These are phyloP conservation scores for Stigmatopora argus DNA, from an alignment of 2,113 vertebrate genomes.

Conservation along the genomic window DNA sequence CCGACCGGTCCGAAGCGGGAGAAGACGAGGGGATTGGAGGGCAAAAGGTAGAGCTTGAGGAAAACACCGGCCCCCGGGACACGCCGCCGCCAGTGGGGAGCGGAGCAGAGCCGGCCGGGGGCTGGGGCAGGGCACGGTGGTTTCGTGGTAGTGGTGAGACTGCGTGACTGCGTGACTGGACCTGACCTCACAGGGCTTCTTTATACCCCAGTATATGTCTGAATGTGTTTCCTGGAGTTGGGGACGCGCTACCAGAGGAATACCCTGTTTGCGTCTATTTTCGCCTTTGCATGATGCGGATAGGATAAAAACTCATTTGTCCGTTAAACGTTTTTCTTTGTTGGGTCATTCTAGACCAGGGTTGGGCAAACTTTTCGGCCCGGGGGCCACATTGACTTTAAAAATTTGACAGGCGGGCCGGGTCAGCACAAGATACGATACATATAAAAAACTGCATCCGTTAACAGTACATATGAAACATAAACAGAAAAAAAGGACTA, in stretches of 20 bases:
- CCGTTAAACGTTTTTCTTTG: slow-evolving; percentile 18
- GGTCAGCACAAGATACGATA: no score
- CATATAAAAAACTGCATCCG: no score
- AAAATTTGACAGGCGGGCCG: no score
- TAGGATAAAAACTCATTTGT: slow-evolving; percentile 41
- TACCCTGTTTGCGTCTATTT: slow-evolving; percentile 28
- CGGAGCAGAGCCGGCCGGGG: slow-evolving; percentile 25
- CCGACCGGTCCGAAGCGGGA: slow-evolving; percentile 49
- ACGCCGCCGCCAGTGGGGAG: slow-evolving; percentile 52
- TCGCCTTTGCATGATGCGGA: slow-evolving; percentile 44
- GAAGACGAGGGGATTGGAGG: slow-evolving; percentile 29
- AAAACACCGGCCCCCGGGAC: slow-evolving; percentile 38
- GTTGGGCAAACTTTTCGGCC: no score
- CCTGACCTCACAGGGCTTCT: slow-evolving; percentile 65
- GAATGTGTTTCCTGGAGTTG: slow-evolving; percentile 42
- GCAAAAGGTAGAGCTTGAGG: slow-evolving; percentile 48
- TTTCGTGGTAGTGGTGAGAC: slow-evolving; percentile 56
- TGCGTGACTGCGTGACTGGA: slow-evolving; percentile 54
- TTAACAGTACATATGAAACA: no score
- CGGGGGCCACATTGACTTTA: no score
- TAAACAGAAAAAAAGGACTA: no score
- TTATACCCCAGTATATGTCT: slow-evolving; percentile 50
- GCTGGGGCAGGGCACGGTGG: slow-evolving; percentile 49
- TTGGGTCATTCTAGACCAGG: no score
- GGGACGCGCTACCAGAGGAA: slow-evolving; percentile 24